A percentile compares a stretch with the other conserved stretches of the same genome.
phyloP scores from a whole-genome alignment of 2,797 vertebrate genomes.

The Hemibagrus guttatus region DNA sequence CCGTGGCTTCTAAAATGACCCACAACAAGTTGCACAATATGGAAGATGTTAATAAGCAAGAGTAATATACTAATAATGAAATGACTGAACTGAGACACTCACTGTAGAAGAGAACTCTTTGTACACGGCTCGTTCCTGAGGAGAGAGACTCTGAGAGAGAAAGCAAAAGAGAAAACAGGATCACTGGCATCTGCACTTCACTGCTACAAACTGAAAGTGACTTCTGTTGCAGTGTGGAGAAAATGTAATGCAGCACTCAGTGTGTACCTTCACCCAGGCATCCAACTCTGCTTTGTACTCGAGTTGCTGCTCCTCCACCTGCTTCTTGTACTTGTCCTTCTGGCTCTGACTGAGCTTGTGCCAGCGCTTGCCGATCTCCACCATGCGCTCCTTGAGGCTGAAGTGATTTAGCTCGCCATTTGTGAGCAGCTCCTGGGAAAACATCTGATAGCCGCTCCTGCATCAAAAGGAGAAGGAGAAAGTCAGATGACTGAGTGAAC shows the following conservation, averaged over 20 bases:
- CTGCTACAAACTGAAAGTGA: too few relatives aligned
- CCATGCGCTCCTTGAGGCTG: slow-evolving; percentile 83
- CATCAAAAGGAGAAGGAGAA: background rate
- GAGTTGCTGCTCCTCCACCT: slow-evolving; percentile 79
- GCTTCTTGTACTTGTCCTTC: slow-evolving; percentile 82
- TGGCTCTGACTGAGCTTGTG: slow-evolving; percentile 76
- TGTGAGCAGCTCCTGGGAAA: slow-evolving; percentile 82
- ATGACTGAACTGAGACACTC: slow-evolving; percentile 55
- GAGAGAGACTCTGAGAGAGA: slow-evolving; percentile 72
- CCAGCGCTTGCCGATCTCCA: slow-evolving; percentile 83
- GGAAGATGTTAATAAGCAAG: background rate
- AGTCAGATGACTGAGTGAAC: background rate
- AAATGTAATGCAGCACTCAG: background rate
- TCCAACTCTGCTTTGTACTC: slow-evolving; percentile 79
- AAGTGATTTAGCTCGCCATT: slow-evolving; percentile 82
- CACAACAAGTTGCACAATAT: background rate
- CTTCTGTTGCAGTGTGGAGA: background rate
- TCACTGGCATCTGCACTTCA: background rate
- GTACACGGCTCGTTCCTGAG: slow-evolving; percentile 76
- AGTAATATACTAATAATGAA: background rate
- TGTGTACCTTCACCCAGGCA: slow-evolving; percentile 75
- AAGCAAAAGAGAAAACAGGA: background rate
- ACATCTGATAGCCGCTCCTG: slow-evolving; percentile 85
- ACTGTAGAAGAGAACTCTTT: slow-evolving; percentile 77
- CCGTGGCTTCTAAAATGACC: background rate